Conservation (phyloP, 2,797 vertebrate species). For the Crax fasciolata region DNA sequence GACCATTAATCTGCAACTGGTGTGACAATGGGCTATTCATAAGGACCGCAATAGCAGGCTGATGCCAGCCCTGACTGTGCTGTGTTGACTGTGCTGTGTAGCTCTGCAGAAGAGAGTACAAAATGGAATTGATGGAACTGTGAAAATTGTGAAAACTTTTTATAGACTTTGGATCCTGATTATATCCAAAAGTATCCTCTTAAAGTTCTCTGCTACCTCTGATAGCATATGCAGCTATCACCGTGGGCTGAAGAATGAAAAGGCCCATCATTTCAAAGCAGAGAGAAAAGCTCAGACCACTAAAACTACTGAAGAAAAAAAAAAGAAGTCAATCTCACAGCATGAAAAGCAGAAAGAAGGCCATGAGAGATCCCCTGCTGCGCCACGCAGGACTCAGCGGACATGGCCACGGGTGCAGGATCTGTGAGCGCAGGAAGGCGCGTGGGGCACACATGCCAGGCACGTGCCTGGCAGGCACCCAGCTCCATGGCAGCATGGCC, state of each 20-base stretch:
- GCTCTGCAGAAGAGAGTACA: background rate
- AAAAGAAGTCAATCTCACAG: background rate
- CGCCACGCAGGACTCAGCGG: fast-evolving
- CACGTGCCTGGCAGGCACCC: constrained; percentile 49
- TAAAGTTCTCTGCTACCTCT: background rate
- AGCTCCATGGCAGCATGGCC: background rate
- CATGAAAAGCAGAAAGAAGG: background rate
- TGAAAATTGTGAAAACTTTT: background rate
- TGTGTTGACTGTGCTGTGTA: background rate
- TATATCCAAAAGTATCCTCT: background rate
- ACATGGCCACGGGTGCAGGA: fast-evolving
- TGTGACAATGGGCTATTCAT: background rate
- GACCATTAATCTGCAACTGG: background rate
- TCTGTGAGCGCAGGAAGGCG: background rate
- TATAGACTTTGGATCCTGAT: background rate
- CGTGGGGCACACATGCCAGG: background rate
- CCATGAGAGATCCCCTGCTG: fast-evolving
- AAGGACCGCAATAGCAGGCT: background rate
- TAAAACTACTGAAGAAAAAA: background rate
- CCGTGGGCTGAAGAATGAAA: background rate
- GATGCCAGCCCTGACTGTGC: background rate
- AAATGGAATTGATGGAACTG: background rate
- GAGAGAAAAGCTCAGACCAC: background rate
- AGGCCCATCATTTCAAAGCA: background rate
- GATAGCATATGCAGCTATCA: background rate